These are phyloP conservation scores for Fratercula arctica DNA, from an alignment of 2,797 vertebrate genomes.

Conservation along the genomic window DNA sequence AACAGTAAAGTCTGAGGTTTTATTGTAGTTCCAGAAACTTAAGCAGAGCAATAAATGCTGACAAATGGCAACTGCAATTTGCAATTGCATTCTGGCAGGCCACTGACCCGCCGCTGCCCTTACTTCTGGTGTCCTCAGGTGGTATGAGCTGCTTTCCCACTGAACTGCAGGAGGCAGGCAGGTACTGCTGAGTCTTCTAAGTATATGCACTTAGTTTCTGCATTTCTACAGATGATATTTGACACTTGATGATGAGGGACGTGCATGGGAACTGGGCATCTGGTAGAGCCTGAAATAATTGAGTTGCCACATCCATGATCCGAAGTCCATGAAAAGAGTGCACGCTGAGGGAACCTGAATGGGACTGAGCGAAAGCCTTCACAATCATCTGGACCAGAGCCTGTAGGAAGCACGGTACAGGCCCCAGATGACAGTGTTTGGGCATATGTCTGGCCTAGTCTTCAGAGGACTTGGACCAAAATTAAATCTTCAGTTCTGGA, in stretches of 20 bases:
- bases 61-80: conserved; percentile 11
- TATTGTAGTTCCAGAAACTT: conserved; percentile 5
- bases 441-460: not conserved
- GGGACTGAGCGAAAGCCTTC: not conserved
- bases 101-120: not conserved
- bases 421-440: not conserved
- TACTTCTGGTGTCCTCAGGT: not conserved
- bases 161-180: not conserved
- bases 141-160: not conserved
- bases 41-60: conserved; percentile 9
- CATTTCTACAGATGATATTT: not conserved
- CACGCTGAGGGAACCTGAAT: not conserved
- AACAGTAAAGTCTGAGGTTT: not conserved
- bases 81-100: not conserved
- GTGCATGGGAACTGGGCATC: not conserved
- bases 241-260: not conserved
- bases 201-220: not conserved
- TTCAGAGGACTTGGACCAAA: not conserved
- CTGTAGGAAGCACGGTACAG: not conserved
- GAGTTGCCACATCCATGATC: not conserved
- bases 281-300: not conserved
- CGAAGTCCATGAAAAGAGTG: not conserved
- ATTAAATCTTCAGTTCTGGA: not conserved
- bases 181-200: not conserved
- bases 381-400: not conserved